Percentiles rank a stretch among this genome's conserved stretches.
Conservation (phyloP, 2,113 vertebrate genomes). For the Gallinago paraguaiae region DNA sequence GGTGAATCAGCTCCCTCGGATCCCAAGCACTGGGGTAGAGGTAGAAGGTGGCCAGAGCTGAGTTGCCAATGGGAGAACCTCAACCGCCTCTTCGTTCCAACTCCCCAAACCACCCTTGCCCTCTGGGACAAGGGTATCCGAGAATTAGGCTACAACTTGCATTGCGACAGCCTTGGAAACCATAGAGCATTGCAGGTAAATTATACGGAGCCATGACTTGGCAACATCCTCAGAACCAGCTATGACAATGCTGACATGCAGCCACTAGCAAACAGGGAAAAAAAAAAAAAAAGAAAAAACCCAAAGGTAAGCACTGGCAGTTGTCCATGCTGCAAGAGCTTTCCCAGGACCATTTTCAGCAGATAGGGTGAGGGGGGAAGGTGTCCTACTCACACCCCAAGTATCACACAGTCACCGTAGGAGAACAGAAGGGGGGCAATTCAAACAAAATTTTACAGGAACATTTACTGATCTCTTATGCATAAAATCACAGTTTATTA, state of each 20-base stretch:
- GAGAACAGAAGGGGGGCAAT: not conserved
- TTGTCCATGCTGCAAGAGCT: not conserved
- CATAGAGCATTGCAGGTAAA: not conserved
- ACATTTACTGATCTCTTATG: not conserved
- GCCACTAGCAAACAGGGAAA: not conserved
- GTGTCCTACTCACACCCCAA: not conserved
- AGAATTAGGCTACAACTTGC: not conserved
- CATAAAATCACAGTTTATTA: not conserved
- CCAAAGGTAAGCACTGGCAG: not conserved
- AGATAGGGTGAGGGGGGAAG: not conserved
- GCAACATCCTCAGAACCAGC: not conserved
- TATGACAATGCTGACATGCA: not conserved
- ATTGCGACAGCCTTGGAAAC: not conserved
- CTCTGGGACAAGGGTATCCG: not conserved
- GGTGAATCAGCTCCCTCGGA: not conserved
- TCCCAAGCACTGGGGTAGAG: not conserved
- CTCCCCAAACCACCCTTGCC: not conserved
- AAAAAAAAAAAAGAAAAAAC: no score
- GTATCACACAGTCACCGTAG: accelerated
- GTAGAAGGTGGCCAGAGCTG: not conserved
- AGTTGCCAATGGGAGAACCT: not conserved
- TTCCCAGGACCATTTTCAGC: not conserved
- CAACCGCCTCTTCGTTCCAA: not conserved
- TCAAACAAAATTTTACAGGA: not conserved
- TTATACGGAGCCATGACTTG: not conserved